phyloP scores from a whole-genome alignment of 1,140 invertebrate species.

The Dendroctonus valens region DNA sequence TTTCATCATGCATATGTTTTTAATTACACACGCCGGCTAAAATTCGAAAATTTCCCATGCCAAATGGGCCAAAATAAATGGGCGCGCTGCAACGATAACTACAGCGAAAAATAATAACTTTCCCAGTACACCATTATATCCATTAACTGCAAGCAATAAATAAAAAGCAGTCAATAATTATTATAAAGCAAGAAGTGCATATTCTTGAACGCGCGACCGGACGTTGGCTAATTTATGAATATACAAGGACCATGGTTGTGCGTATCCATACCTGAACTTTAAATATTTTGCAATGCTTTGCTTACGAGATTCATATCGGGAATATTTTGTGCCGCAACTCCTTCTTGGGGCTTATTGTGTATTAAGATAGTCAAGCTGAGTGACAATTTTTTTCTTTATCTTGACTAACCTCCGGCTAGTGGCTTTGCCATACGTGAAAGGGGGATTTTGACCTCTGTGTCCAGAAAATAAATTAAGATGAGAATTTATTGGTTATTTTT shows the following conservation, averaged over 20 bases:
- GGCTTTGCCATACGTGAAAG: too few species aligned
- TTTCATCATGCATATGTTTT: too few species aligned
- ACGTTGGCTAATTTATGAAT: constrained; percentile 10
- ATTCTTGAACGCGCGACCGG: constrained; percentile 2
- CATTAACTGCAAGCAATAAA: constrained; percentile 5
- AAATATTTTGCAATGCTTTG: constrained; percentile 7
- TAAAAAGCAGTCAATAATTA: constrained; percentile 5
- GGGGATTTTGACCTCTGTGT: too few species aligned
- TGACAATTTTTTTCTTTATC: too few species aligned
- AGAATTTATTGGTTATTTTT: too few species aligned
- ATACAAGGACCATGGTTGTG: constrained; percentile 1
- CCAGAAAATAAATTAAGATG: too few species aligned
- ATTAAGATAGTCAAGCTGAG: background rate
- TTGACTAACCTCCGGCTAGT: too few species aligned
- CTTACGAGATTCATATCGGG: constrained; percentile 14
- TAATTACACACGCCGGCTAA: too few species aligned
- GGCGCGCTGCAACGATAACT: too few species aligned
- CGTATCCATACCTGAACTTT: background rate
- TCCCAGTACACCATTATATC: constrained; percentile 5
- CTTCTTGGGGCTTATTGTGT: constrained; percentile 5
- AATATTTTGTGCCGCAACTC: constrained; percentile 10
- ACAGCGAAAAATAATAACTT: background rate
- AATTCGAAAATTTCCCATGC: too few species aligned
- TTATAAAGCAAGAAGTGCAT: background rate
- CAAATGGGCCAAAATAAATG: too few species aligned